Evolutionary conservation across 2,888 invertebrate genomes (phyloP), one percentile per base, ranked within the genome.

Genomic region (Aplocera efformata): DNA sequence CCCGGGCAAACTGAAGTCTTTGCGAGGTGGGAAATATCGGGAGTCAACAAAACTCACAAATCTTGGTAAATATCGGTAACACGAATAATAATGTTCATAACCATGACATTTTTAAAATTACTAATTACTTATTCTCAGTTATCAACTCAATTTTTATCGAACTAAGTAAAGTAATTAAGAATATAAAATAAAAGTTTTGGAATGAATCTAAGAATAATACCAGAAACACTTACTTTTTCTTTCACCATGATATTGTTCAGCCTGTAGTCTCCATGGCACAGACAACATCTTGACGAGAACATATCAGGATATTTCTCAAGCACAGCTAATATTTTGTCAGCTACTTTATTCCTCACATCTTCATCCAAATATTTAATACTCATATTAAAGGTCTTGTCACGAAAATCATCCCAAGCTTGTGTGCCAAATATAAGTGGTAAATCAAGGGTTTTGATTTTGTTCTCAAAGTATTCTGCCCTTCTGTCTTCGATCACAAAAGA

Each of bases 251-350:
- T 60, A 53, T 83, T 82, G 35, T 68, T 75, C n/a, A 67, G 58
- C 42, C 69, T 72, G 36, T 65, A 83, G 54, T 82, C 81, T 1
- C 81, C 80, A 45, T 82, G 81, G 27, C 72, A 68, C 3, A 80
- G 33, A 34, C 69, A 71, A 8, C 32, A 33, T 13, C 7, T 57
- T 42, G n/a, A 57, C 22, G 43, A 45, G 7, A 56, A 45, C 41
- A 69, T 63, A 5, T 52, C 43, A 1, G 32, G 30, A 45, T 55
- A 61, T 22, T 59, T 70, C 0, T 66, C 53, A 0, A 53, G 10
- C 3, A 63, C 43, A 2, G 23, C 41, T 0, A 48, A 38, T 9
- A 56, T 41, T 24, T 63, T 63, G 0, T 52, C 52, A 0, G 46
- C 46, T 3, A 68, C 33, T 44, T 53, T 67, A 1, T 32, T 34